Evolutionary conservation across 2,797 vertebrate genomes (phyloP).

Genomic region (Astyanax mexicanus): DNA sequence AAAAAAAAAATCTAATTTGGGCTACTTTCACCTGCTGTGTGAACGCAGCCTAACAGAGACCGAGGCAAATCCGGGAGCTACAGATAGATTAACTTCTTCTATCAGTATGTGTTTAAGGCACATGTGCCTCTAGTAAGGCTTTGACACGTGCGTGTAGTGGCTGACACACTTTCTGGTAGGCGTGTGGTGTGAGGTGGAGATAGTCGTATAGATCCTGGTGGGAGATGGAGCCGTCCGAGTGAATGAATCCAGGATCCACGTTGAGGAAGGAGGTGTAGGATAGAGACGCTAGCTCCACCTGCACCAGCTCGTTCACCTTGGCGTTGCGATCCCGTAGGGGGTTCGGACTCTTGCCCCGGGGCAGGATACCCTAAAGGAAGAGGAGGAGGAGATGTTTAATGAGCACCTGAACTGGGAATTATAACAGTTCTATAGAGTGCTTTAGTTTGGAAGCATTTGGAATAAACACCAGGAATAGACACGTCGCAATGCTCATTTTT

Average conservation of each 20-base stretch:
- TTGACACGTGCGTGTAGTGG: slow-evolving; percentile 82
- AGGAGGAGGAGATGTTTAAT: background rate
- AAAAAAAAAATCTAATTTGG: too few relatives aligned
- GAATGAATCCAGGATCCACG: slow-evolving; percentile 88
- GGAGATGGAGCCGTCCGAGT: slow-evolving; percentile 87
- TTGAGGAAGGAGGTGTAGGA: slow-evolving; percentile 82
- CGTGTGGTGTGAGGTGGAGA: slow-evolving; percentile 87
- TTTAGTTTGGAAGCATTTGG: too few relatives aligned
- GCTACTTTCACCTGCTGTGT: too few relatives aligned
- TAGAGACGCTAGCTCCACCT: slow-evolving; percentile 72
- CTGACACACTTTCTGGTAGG: slow-evolving; percentile 87
- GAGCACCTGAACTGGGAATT: too few relatives aligned
- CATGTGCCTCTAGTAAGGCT: slow-evolving; percentile 77
- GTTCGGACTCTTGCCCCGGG: slow-evolving; percentile 87
- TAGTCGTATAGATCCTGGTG: slow-evolving; percentile 94
- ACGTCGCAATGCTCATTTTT: too few relatives aligned
- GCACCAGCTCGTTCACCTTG: slow-evolving; percentile 83
- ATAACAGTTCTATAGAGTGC: too few relatives aligned
- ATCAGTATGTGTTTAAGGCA: slow-evolving; percentile 23
- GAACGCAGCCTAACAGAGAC: slow-evolving; percentile 25
- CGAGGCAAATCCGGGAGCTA: background rate
- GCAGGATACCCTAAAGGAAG: slow-evolving; percentile 82
- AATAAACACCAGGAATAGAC: too few relatives aligned
- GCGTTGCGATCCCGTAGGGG: slow-evolving; percentile 84
- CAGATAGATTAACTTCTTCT: background rate